Evolutionary conservation across 2,888 invertebrate species (phyloP).

Genomic region (Heliconius erato): DNA sequence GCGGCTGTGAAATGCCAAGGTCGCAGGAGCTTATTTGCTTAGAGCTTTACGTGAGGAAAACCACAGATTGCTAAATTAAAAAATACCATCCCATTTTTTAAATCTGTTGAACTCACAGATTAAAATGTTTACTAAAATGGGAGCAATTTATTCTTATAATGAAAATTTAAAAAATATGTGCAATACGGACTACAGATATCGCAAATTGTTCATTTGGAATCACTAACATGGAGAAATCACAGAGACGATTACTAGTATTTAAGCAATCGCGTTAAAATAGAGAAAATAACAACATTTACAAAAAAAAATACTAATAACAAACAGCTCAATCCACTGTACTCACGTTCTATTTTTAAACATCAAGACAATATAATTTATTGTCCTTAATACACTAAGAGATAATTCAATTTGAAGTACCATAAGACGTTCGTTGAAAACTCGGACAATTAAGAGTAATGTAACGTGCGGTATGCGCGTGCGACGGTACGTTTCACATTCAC

Average conservation of each 20-base stretch:
- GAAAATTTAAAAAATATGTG: background rate
- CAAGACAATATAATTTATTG: constrained; percentile 38
- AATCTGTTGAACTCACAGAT: background rate
- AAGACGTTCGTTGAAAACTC: constrained; percentile 64
- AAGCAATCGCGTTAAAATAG: background rate
- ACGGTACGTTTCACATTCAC: constrained; percentile 83
- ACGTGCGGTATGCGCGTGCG: constrained; percentile 74
- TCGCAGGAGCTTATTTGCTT: constrained; percentile 4
- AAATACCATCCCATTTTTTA: constrained; percentile 11
- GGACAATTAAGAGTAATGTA: constrained; percentile 70
- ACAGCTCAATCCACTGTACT: background rate
- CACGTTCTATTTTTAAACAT: constrained; percentile 17
- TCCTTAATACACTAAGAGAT: constrained; percentile 50
- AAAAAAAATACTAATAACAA: background rate
- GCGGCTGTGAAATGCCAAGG: constrained; percentile 3
- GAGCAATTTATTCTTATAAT: background rate
- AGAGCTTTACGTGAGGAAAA: constrained; percentile 4
- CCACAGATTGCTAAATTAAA: constrained; percentile 18
- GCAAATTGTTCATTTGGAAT: background rate
- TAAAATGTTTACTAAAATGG: constrained; percentile 7
- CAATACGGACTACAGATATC: background rate
- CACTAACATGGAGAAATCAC: background rate
- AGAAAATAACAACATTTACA: background rate
- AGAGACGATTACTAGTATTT: background rate
- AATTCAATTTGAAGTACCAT: constrained; percentile 52